These are phyloP conservation scores for Papilio polytes DNA, from an alignment of 1,140 invertebrate species.

Conservation along the genomic window DNA sequence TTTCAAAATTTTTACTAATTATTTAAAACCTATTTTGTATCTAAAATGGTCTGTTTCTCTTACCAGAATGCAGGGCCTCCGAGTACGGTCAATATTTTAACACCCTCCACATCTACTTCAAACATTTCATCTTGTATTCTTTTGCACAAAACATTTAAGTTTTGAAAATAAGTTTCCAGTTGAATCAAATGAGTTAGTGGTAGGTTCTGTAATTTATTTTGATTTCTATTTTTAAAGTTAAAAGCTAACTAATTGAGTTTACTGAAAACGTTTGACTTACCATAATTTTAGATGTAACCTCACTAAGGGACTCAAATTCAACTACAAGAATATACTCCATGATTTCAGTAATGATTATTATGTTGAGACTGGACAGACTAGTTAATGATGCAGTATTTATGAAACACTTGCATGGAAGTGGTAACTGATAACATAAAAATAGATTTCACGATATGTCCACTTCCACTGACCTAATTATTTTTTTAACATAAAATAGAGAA, in stretches of 20 bases:
- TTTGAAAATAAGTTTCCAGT: slow-evolving; percentile 46
- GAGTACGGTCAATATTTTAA: slow-evolving; percentile 61
- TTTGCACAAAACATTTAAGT: slow-evolving; percentile 26
- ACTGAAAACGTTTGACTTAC: slow-evolving; percentile 46
- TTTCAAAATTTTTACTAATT: too few species aligned
- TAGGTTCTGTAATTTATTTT: slow-evolving; percentile 52
- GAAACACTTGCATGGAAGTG: not conserved
- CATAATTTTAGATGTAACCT: slow-evolving; percentile 64
- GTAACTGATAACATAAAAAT: slow-evolving; percentile 13
- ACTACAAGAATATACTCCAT: slow-evolving; percentile 63
- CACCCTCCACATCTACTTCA: slow-evolving; percentile 64
- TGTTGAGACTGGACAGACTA: not conserved
- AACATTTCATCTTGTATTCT: slow-evolving; percentile 50
- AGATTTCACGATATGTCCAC: not conserved
- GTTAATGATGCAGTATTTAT: not conserved
- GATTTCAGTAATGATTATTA: not conserved
- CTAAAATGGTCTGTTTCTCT: slow-evolving; percentile 35
- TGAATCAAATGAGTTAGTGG: slow-evolving; percentile 40
- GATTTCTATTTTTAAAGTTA: too few species aligned
- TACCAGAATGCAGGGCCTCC: slow-evolving; percentile 53
- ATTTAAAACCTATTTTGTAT: too few species aligned
- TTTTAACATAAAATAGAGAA: not conserved
- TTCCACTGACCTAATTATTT: slow-evolving; percentile 9
- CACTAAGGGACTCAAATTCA: slow-evolving; percentile 61
- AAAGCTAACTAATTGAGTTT: not conserved